Evolutionary conservation across 2,797 vertebrate species (phyloP).

Genomic region (Sparidentex hasta): DNA sequence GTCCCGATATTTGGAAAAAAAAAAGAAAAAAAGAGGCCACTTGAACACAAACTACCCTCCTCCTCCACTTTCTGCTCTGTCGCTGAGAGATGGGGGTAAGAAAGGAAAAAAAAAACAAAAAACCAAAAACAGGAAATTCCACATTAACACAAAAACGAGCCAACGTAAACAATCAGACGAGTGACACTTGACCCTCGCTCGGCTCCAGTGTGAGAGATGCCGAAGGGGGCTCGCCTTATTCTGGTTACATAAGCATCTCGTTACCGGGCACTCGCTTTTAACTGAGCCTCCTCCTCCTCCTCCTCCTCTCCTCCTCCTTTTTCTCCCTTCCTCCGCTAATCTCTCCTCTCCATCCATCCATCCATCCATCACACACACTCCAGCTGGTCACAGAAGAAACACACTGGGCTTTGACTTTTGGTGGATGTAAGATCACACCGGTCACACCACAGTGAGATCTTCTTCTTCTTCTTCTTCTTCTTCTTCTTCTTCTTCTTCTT

Average conservation of each 20-base stretch:
- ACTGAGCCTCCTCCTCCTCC: constrained; percentile 33
- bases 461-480: constrained; percentile 6
- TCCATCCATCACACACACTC: background rate
- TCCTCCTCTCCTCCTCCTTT: constrained; percentile 13
- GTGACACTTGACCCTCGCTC: constrained; percentile 80
- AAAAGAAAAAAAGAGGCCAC: constrained; percentile 62
- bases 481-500: constrained; percentile 10
- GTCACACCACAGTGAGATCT: constrained; percentile 1
- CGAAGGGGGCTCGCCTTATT: constrained; percentile 63
- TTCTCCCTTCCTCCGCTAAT: constrained; percentile 40
- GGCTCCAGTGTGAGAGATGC: constrained; percentile 61
- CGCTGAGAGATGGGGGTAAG: constrained; percentile 61
- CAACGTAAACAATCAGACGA: constrained; percentile 81
- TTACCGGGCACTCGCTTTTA: constrained; percentile 59
- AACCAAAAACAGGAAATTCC: constrained; percentile 86
- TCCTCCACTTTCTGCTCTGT: constrained; percentile 7
- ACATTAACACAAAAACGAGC: constrained; percentile 83
- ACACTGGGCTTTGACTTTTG: background rate
- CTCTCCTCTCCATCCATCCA: constrained; percentile 55
- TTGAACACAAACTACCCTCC: constrained; percentile 38
- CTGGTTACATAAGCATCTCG: constrained; percentile 79
- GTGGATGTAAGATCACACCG: constrained; percentile 40
- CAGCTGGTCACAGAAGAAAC: constrained; percentile 46
- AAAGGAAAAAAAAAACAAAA: background rate
- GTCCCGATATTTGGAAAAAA: constrained; percentile 68